These are phyloP conservation scores for Huso huso DNA, from an alignment of 2,797 vertebrate species.

Conservation along the genomic window DNA sequence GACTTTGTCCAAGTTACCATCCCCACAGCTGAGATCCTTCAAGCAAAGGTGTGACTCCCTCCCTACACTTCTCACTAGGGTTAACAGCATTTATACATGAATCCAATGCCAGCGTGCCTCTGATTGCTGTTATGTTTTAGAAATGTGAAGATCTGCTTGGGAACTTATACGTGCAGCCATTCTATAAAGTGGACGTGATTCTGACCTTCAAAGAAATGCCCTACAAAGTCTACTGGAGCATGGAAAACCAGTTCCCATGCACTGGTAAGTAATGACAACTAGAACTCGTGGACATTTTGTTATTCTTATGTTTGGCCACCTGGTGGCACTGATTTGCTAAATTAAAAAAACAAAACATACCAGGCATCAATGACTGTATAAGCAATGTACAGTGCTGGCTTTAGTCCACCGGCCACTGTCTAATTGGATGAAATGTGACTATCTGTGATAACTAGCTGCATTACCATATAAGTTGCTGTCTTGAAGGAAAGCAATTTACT, in stretches of 20 bases:
- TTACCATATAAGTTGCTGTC: too few relatives aligned
- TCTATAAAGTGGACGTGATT: constrained; percentile 51
- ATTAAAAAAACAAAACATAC: constrained; percentile 14
- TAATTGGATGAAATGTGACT: too few relatives aligned
- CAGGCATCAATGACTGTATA: constrained; percentile 28
- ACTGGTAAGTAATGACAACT: constrained; percentile 38
- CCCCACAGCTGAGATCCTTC: constrained; percentile 35
- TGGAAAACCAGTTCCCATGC: constrained; percentile 56
- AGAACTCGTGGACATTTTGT: too few relatives aligned
- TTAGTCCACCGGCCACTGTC: too few relatives aligned
- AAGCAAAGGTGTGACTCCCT: constrained; percentile 39
- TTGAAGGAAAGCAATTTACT: too few relatives aligned
- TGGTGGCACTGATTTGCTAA: not conserved
- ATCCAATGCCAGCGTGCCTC: too few relatives aligned
- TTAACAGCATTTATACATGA: too few relatives aligned
- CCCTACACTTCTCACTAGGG: too few relatives aligned
- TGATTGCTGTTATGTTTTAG: constrained; percentile 30
- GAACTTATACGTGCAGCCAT: constrained; percentile 35
- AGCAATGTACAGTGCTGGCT: too few relatives aligned
- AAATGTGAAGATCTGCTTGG: constrained; percentile 29
- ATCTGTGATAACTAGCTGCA: too few relatives aligned
- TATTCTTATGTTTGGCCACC: not conserved
- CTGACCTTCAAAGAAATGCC: constrained; percentile 56
- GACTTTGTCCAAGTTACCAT: constrained; percentile 43
- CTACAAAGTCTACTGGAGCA: constrained; percentile 53